Conservation (phyloP, 2,888 invertebrate genomes). For the Acanthosepion lycidas region DNA sequence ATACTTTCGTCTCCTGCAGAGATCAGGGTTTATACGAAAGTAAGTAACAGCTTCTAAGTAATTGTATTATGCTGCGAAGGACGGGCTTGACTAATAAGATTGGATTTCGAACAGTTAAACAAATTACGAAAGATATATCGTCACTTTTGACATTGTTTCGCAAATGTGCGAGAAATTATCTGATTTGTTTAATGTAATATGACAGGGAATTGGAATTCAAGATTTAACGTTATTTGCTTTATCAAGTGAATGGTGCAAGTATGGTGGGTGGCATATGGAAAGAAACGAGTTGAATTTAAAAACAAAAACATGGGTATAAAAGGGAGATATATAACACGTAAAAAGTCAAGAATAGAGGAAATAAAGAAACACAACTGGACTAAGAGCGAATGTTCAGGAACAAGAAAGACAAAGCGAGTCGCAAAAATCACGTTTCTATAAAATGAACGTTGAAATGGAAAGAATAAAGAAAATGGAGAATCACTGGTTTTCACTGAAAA, state of each 20-base stretch:
- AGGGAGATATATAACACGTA: background rate
- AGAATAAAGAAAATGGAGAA: too few species aligned
- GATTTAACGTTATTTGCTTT: background rate
- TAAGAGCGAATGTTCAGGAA: too few species aligned
- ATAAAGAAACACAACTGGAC: too few species aligned
- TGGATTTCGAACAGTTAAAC: background rate
- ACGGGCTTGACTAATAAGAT: background rate
- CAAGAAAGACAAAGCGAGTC: too few species aligned
- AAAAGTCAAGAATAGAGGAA: background rate
- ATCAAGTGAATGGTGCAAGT: background rate
- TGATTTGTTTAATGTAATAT: constrained; percentile 6
- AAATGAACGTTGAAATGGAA: too few species aligned
- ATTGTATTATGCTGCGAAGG: background rate
- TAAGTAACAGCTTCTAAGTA: background rate
- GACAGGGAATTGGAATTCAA: background rate
- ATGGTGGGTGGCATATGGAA: background rate
- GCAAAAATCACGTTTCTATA: too few species aligned
- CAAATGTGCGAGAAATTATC: constrained; percentile 2
- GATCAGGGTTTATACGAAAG: background rate
- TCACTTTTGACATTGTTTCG: background rate
- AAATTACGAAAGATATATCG: background rate
- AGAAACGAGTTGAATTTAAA: background rate
- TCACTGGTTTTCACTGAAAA: too few species aligned
- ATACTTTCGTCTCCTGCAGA: background rate
- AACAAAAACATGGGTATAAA: background rate